A percentile compares a stretch with the other conserved stretches of the same genome.
Conservation (phyloP, 2,797 vertebrate species). For the Craterocephalus amniculus region DNA sequence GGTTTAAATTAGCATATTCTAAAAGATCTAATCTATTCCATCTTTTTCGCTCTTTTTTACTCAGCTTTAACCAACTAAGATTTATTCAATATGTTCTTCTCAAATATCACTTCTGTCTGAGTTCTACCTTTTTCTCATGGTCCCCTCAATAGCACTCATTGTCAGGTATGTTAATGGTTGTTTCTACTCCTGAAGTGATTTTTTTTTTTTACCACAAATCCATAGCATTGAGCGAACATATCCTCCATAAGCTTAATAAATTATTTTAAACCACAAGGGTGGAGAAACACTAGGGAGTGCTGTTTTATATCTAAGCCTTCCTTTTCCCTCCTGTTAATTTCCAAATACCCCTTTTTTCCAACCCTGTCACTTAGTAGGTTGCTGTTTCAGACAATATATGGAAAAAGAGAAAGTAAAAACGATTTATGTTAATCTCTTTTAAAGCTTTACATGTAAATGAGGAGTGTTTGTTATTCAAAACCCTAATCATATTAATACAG, state of each 20-base stretch:
- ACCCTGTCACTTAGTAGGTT: too few relatives aligned
- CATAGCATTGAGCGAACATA: conserved; percentile 63
- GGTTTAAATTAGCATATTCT: background rate
- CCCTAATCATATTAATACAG: too few relatives aligned
- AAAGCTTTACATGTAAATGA: too few relatives aligned
- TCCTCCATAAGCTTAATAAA: conserved; percentile 49
- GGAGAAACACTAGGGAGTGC: conserved; percentile 40
- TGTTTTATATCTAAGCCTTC: conserved; percentile 40
- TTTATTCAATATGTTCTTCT: background rate
- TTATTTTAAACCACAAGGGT: conserved; percentile 48
- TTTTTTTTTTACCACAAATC: conserved; percentile 54
- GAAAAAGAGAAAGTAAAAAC: too few relatives aligned
- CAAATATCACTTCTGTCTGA: conserved; percentile 1
- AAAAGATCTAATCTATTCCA: background rate
- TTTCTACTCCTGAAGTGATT: conserved; percentile 45
- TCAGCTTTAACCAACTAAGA: too few relatives aligned
- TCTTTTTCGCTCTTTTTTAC: too few relatives aligned
- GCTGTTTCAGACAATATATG: too few relatives aligned
- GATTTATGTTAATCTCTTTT: too few relatives aligned
- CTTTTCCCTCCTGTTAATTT: conserved; percentile 11
- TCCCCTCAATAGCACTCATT: conserved; percentile 7
- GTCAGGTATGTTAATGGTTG: conserved; percentile 33
- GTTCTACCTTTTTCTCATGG: conserved; percentile 5
- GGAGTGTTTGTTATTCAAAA: too few relatives aligned
- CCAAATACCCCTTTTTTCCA: background rate